Evolutionary conservation across 2,113 vertebrate genomes (phyloP), one percentile per base, ranked within the genome.

Genomic region (Nycticorax nycticorax): DNA sequence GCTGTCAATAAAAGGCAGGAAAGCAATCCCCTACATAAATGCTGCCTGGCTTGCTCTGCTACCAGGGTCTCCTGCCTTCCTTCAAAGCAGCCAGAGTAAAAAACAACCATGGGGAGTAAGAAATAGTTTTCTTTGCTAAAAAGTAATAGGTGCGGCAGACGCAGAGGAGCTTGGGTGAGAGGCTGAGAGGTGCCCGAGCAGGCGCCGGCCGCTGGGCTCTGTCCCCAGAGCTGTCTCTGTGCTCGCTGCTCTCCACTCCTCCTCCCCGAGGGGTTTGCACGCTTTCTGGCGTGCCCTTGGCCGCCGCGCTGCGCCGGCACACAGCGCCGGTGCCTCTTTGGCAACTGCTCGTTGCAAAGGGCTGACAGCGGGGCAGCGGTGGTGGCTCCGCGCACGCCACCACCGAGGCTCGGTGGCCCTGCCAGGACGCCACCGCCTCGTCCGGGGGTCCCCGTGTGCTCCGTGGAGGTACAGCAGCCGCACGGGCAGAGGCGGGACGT

Each of bases 401-500:
- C 5, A 8, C 43, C 59, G n/a, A n/a, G n/a, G n/a, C n/a, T n/a
- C n/a, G n/a, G n/a, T n/a, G 55, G 16, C n/a, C 63, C n/a, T 10
- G n/a, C 59, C 43, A 14, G 43, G 50, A 5, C 48, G 64, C 37
- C 18, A 4, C 16, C 5, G 9, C 43, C 59, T 11, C 10, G 6
- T n/a, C 33, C 1, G 2, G 32, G 32, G 20, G 27, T 45, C 16
- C 24, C 41, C 3, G 10, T 2, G 48, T 48, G 15, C n/a, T 8
- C 39, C 56, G 35, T 48, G 6, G 3, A 37, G 43, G 20, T 1
- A 22, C 39, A 28, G 62, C 43, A 57, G 41, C 68, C 57, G 5
- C 8, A 27, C 9, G 1, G 1, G 7, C 56, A 41, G 76, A 30
- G 41, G 6, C 1, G 2, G 41, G 26, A 27, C 4, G 1, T 3